These are phyloP conservation scores for Scaptomyza tumidula DNA, from an alignment of 2,888 invertebrate genomes.

Conservation along the genomic window DNA sequence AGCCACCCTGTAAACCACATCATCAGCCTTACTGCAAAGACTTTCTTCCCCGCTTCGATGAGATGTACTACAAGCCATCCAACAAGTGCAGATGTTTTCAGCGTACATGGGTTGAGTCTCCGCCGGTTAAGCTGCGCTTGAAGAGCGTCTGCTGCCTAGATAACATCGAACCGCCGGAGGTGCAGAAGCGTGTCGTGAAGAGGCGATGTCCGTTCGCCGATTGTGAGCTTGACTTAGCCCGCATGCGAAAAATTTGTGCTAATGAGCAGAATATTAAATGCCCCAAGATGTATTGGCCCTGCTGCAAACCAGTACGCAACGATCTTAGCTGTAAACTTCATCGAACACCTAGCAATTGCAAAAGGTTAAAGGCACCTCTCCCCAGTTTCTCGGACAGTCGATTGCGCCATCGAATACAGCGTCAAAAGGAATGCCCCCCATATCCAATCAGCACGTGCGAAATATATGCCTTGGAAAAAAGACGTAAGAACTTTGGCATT, in stretches of 20 bases:
- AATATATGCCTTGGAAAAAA: rapidly evolving
- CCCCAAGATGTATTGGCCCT: slow-evolving; percentile 42
- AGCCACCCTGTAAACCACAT: background rate
- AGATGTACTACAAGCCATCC: slow-evolving; percentile 52
- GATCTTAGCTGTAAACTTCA: slow-evolving; percentile 14
- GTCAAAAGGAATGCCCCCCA: slow-evolving; percentile 1
- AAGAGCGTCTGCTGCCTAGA: slow-evolving; percentile 60
- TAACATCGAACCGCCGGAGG: slow-evolving; percentile 52
- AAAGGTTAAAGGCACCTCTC: slow-evolving; percentile 44
- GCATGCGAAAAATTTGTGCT: slow-evolving; percentile 36
- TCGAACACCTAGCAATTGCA: slow-evolving; percentile 20
- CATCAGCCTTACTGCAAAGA: slow-evolving; percentile 37
- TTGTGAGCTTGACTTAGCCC: slow-evolving; percentile 37
- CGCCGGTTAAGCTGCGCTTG: slow-evolving; percentile 31
- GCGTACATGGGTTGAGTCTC: slow-evolving; percentile 77
- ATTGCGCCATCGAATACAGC: rapidly evolving
- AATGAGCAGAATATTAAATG: slow-evolving; percentile 15
- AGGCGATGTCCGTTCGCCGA: slow-evolving; percentile 18
- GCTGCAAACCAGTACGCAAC: slow-evolving; percentile 50
- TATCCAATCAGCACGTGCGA: slow-evolving; percentile 1
- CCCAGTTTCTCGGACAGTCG: slow-evolving; percentile 59
- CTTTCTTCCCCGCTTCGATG: slow-evolving; percentile 60
- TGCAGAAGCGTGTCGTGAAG: slow-evolving; percentile 31
- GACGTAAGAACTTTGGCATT: background rate
- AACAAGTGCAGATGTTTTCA: slow-evolving; percentile 49